These are phyloP conservation scores for Drosophila serrata DNA, from an alignment of 1,140 invertebrate genomes.

Conservation along the genomic window DNA sequence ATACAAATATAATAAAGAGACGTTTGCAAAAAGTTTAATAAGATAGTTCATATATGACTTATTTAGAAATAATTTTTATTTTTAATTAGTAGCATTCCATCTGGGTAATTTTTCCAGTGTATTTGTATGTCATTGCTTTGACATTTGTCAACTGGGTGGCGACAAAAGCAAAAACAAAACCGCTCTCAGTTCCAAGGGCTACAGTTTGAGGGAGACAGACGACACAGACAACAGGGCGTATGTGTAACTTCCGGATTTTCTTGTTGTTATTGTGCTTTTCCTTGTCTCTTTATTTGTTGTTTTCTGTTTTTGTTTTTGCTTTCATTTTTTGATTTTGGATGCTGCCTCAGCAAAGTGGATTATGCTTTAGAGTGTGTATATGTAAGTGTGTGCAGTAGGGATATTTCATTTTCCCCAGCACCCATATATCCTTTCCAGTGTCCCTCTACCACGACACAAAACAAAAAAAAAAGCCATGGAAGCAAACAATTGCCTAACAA, in stretches of 20 bases:
- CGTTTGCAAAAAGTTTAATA: background rate
- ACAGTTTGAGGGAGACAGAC: conserved; percentile 6
- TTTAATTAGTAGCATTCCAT: background rate
- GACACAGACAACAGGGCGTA: conserved; percentile 67
- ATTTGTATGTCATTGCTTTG: conserved; percentile 51
- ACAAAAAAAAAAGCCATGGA: conserved; percentile 14
- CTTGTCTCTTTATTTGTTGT: conserved; percentile 4
- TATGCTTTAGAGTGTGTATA: conserved; percentile 52
- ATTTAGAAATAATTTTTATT: background rate
- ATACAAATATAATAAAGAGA: too few relatives aligned
- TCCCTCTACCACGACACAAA: background rate
- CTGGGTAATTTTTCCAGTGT: background rate
- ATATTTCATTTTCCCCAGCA: conserved; percentile 68
- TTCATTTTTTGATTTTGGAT: conserved; percentile 31
- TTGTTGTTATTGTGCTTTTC: conserved; percentile 44
- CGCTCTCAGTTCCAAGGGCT: conserved; percentile 7
- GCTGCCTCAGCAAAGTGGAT: conserved; percentile 66
- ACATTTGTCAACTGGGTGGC: conserved; percentile 75
- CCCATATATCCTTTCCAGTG: conserved; percentile 33
- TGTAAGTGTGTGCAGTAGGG: conserved; percentile 38
- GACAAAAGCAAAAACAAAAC: conserved; percentile 38
- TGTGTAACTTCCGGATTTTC: conserved; percentile 73
- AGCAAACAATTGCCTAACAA: conserved; percentile 80
- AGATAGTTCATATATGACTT: too few relatives aligned
- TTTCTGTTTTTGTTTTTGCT: conserved; percentile 1